Conservation (phyloP, 53 echinoderm and acorn worm species). For the Paracentrotus lividus region DNA sequence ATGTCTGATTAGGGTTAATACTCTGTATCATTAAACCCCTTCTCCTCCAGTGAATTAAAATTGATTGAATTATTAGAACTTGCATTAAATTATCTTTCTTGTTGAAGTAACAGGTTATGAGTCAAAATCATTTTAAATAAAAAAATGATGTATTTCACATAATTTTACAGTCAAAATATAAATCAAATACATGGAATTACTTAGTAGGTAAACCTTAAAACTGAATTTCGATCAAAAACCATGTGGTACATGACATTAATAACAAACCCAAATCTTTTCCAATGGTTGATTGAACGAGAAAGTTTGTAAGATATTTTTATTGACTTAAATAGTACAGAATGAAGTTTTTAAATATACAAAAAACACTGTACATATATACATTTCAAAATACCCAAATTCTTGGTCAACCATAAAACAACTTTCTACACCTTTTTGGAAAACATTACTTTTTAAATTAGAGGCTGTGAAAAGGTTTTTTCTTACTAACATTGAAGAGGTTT, state of each 20-base stretch:
- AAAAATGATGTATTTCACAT: neutral
- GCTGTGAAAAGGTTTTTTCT: neutral
- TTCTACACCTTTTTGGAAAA: neutral
- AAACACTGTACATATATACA: conserved; percentile 44
- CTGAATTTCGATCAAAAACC: no score
- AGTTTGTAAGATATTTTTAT: neutral
- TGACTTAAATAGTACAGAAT: neutral
- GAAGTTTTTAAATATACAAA: conserved; percentile 1
- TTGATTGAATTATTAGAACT: no score
- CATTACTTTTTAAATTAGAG: neutral
- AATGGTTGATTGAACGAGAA: neutral
- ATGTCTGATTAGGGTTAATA: no score
- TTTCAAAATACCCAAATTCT: neutral
- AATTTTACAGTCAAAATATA: neutral
- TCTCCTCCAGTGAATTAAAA: no score
- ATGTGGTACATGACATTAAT: neutral
- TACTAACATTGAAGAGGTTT: neutral
- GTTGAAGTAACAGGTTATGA: no score
- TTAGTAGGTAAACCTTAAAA: no score
- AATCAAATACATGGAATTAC: no score
- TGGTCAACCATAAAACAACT: neutral
- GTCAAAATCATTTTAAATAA: no score
- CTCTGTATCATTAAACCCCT: no score
- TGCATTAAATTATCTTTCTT: no score
- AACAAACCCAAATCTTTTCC: neutral